Evolutionary conservation across 2,888 invertebrate species (phyloP), one percentile per base, ranked within the genome.

Genomic region (Selenia dentaria): DNA sequence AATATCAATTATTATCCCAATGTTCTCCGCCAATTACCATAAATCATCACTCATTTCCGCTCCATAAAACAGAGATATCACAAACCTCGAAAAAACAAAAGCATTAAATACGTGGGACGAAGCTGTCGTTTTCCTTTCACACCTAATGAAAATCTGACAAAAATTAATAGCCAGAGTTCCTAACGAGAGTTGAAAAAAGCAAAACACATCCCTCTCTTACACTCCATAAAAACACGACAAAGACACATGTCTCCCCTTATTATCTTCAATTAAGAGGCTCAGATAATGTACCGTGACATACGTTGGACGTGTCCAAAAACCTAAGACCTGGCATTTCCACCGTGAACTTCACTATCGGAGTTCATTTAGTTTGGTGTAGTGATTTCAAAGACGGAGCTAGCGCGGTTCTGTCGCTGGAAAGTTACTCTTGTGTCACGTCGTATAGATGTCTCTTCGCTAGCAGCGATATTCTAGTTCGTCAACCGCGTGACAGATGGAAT

Each of bases 181-280:
- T 74, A 80, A 80, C 74, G 73, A 71, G 74, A 74, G 64, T 74
- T 74, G 75, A 83, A 83, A 85, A 83, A 79, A 56, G 56, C 59
- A 79, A 74, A 73, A 79, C 75, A 79, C 76, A 76, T 80, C 79
- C 79, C 76, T 77, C 79, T 74, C 82, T 78, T 74, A 74, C 79
- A 79, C 79, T 73, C 86, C 83, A 86, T 86, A 87, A 87, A 85
- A 86, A 86, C 82, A 79, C 76, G 89, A 87, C 88, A 83, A 79
- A 88, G 89, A 88, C 86, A 88, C 79, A 88, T 88, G 87, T 84
- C 85, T 79, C 71, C 81, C 80, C 86, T 83, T 86, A 88, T 88
- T 88, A 89, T 89, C 86, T 86, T 88, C 89, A 89, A 89, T 89
- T 89, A 89, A 87, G 88, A 85, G 80, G 73, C 81, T 72, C 79